Conservation (phyloP, 1,140 invertebrate genomes). For the Aleiodes sp. region DNA sequence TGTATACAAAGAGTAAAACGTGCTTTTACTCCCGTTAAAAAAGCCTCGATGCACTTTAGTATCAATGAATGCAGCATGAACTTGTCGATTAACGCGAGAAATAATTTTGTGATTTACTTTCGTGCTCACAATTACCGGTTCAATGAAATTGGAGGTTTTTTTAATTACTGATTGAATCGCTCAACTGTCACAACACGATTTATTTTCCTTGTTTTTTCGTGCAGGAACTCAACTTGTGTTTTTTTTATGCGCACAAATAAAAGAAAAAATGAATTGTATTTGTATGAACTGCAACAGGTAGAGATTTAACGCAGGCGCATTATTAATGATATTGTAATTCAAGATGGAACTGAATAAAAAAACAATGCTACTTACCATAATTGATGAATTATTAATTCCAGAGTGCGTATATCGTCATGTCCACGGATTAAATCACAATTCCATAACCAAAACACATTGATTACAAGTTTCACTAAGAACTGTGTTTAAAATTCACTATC, state of each 20-base stretch:
- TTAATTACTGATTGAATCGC: too few relatives aligned
- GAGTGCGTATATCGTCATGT: not conserved
- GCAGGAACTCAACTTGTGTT: too few relatives aligned
- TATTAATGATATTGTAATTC: not conserved
- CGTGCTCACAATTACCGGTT: too few relatives aligned
- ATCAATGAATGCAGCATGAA: conserved; percentile 11
- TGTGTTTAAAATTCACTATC: not conserved
- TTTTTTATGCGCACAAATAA: too few relatives aligned
- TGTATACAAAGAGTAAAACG: not conserved
- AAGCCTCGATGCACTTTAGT: not conserved
- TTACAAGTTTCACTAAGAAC: not conserved
- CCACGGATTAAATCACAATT: not conserved
- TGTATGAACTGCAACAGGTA: too few relatives aligned
- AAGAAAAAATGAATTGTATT: too few relatives aligned
- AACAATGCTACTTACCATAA: not conserved
- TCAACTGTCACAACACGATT: too few relatives aligned
- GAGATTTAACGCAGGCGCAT: not conserved
- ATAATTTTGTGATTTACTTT: too few relatives aligned
- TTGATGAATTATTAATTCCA: conserved; percentile 9
- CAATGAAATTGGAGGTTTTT: too few relatives aligned
- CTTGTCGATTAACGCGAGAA: too few relatives aligned
- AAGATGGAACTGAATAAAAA: not conserved
- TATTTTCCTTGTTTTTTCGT: too few relatives aligned
- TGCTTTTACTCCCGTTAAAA: not conserved
- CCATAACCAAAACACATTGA: not conserved